Evolutionary conservation across 2,888 invertebrate species (phyloP), one percentile per base, ranked within the genome.

Genomic region (Acronicta aceris): DNA sequence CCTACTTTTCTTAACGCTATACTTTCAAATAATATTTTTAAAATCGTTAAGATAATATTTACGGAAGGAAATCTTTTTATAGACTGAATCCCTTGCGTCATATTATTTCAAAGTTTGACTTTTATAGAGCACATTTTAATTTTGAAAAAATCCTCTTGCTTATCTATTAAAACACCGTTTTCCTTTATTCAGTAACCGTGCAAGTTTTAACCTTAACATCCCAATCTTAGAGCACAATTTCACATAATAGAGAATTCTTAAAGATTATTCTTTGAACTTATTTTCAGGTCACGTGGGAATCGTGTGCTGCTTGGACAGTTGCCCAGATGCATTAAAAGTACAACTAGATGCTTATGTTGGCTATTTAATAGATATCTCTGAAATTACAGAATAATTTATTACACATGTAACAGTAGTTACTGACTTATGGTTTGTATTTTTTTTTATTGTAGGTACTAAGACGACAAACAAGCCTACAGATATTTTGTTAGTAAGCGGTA

Each of bases 261-360:
- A 50, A 46, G 38, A 42, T 72, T 48, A 57, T 65, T 54, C 52
- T 52, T 41, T 54, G 52, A 25, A 63, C 36, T 42, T 0, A 40
- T 54, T 63, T 69, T 45, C 80, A 89, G 89, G 89, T 64, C 78
- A 78, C 43, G 57, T 78, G 47, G 89, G 89, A 45, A 66, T 78
- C 12, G 81, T 89, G 0, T 85, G 79, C 49, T n/a, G n/a, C n/a
- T n/a, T n/a, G n/a, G n/a, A n/a, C n/a, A n/a, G n/a, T n/a, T n/a
- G 89, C 68, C 88, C 89, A 36, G 87, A 86, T 61, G 81, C 81
- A 48, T 63, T 88, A 55, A 76, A 70, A 43, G 61, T 58, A 10
- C 87, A 86, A 49, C 58, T 88, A 30, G 49, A 74, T 0, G 74
- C 70, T 56, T 70, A 63, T 41, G 47, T 63, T 15, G 53, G 71